Percentiles rank a stretch among this genome's conserved stretches.
Conservation (phyloP, 1,140 invertebrate genomes). For the Ditylenchus dipsaci region DNA sequence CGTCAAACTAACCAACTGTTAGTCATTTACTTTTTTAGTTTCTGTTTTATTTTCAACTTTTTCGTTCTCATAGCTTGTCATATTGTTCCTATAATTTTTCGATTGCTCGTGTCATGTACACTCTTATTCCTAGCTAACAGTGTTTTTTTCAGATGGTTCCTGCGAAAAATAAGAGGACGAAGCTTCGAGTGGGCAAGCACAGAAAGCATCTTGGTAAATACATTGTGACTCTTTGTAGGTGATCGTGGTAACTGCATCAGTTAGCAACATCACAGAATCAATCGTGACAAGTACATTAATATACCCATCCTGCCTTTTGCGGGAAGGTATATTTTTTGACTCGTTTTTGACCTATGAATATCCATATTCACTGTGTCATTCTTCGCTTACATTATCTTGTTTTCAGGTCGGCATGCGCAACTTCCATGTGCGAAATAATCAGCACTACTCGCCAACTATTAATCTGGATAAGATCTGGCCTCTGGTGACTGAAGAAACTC, state of each 20-base stretch:
- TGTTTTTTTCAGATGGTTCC: conserved; percentile 52
- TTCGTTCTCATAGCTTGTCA: no score
- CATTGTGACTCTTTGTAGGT: conserved; percentile 58
- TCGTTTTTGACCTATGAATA: conserved; percentile 21
- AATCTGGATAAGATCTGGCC: conserved; percentile 97
- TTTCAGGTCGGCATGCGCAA: conserved; percentile 87
- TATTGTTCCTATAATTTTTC: no score
- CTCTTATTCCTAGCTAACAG: no score
- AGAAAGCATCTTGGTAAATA: conserved; percentile 84
- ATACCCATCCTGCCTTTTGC: conserved; percentile 99
- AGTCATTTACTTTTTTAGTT: no score
- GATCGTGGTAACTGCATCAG: conserved; percentile 99
- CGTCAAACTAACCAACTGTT: no score
- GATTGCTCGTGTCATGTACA: no score
- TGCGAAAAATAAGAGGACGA: conserved; percentile 79
- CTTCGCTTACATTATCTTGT: conserved; percentile 9
- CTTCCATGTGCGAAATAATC: conserved; percentile 84
- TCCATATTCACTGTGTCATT: neutral
- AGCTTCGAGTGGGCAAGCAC: conserved; percentile 92
- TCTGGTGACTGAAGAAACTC: conserved; percentile 82
- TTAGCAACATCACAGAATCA: conserved; percentile 96
- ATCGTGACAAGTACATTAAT: conserved; percentile 99
- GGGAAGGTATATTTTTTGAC: conserved; percentile 70
- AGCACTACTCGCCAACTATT: conserved; percentile 82
- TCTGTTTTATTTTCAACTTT: no score